Conservation (phyloP, 2,888 invertebrate genomes). For the Agelastica alni region DNA sequence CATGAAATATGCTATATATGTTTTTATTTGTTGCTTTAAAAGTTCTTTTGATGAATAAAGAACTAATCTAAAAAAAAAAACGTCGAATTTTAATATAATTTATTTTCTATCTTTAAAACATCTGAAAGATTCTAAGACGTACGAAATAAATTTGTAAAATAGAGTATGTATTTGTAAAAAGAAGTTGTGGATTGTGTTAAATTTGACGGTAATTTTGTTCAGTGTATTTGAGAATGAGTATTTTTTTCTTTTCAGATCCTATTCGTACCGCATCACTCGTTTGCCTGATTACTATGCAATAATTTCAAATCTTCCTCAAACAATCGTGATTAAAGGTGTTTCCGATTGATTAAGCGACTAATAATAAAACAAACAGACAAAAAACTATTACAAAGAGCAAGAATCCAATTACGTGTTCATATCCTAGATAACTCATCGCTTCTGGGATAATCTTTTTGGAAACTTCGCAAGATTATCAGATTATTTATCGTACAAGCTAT, state of each 20-base stretch:
- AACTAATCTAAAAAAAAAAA: no score
- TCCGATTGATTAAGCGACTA: constrained; percentile 16
- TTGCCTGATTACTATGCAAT: constrained; percentile 12
- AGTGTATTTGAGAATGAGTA: no score
- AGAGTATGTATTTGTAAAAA: no score
- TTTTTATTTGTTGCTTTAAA: no score
- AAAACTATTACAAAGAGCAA: constrained; percentile 2
- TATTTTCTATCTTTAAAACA: no score
- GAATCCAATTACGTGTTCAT: constrained; percentile 18
- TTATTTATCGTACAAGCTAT: constrained; percentile 9
- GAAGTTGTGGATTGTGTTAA: no score
- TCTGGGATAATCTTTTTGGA: constrained; percentile 16
- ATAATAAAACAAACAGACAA: constrained; percentile 17
- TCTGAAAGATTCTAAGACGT: no score
- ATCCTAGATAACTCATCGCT: constrained; percentile 25
- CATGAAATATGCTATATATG: no score
- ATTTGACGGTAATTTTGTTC: no score
- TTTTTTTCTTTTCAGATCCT: constrained; percentile 2
- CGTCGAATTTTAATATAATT: no score
- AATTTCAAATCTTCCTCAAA: constrained; percentile 4
- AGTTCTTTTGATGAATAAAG: no score
- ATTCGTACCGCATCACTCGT: background rate
- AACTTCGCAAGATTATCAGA: constrained; percentile 7
- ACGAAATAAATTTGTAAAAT: no score
- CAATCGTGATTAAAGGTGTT: constrained; percentile 10